Evolutionary conservation across 1,140 invertebrate species (phyloP).

Genomic region (Anastatus disparis): DNA sequence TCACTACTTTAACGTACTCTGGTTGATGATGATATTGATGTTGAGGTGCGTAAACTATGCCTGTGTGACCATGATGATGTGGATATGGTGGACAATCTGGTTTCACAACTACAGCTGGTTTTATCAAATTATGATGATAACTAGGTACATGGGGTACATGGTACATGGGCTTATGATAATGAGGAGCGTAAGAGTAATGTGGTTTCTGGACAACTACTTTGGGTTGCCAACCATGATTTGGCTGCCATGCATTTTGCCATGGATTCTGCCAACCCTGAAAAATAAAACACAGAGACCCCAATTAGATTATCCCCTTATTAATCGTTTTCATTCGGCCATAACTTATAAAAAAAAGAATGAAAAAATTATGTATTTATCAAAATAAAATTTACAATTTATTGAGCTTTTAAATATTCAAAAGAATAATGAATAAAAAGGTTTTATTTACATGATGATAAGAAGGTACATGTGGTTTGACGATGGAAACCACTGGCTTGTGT

Average conservation of each 20-base stretch:
- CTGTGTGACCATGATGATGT: conserved; percentile 17
- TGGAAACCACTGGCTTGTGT: conserved; percentile 43
- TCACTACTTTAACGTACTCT: conserved; percentile 1
- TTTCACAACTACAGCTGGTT: conserved; percentile 38
- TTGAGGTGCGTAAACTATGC: conserved; percentile 40
- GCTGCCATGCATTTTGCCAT: too few relatives aligned
- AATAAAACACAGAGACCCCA: too few relatives aligned
- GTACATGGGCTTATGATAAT: conserved; percentile 42
- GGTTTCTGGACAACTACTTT: conserved; percentile 53
- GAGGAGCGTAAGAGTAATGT: conserved; percentile 45
- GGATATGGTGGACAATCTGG: conserved; percentile 41
- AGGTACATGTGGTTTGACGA: conserved; percentile 46
- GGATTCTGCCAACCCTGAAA: conserved; percentile 2
- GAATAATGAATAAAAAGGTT: too few relatives aligned
- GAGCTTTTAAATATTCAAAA: neutral
- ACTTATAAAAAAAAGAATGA: neutral
- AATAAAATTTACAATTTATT: neutral
- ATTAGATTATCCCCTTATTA: too few relatives aligned
- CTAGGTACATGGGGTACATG: neutral
- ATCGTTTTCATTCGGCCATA: too few relatives aligned
- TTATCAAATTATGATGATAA: conserved; percentile 35
- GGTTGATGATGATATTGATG: conserved; percentile 45
- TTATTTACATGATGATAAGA: conserved; percentile 35
- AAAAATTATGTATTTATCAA: too few relatives aligned
- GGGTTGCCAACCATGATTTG: conserved; percentile 30